phyloP scores from a whole-genome alignment of 2,888 invertebrate species.

The Agapetus fuscipes region DNA sequence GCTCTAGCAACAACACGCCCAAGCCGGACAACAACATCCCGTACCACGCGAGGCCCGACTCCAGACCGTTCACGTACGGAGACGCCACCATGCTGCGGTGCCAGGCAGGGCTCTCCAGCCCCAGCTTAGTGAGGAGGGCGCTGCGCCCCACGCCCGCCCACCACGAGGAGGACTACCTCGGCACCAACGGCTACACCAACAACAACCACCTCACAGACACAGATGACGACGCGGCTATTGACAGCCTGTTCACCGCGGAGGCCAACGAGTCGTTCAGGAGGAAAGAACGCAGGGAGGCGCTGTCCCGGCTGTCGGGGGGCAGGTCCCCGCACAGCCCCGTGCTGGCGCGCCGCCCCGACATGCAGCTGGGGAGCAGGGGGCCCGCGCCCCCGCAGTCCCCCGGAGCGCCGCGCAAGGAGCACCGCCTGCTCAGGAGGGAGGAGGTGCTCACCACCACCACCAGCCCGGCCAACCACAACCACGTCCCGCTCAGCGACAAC shows the following conservation, averaged over 20 bases:
- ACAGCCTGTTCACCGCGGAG: conserved; percentile 33
- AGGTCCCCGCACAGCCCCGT: conserved; percentile 2
- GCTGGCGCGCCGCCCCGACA: conserved; percentile 20
- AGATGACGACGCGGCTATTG: conserved; percentile 25
- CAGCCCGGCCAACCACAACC: too few relatives aligned
- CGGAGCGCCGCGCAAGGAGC: conserved; percentile 13
- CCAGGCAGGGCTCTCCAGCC: conserved; percentile 70
- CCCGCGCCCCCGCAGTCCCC: conserved; percentile 12
- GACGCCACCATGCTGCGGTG: conserved; percentile 56
- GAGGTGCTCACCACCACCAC: conserved; percentile 13
- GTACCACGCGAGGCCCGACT: conserved; percentile 85
- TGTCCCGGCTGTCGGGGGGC: conserved; percentile 3
- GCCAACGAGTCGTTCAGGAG: conserved; percentile 29
- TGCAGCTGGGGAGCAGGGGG: neutral
- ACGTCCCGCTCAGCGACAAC: conserved; percentile 3
- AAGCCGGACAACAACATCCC: conserved; percentile 54
- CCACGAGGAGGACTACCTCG: conserved; percentile 28
- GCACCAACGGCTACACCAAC: conserved; percentile 28
- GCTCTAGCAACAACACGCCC: conserved; percentile 27
- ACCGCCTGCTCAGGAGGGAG: conserved; percentile 14
- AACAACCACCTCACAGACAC: conserved; percentile 31
- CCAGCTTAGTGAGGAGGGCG: conserved; percentile 73
- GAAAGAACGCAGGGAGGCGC: conserved; percentile 29
- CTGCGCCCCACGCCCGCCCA: conserved; percentile 25
- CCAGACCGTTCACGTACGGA: conserved; percentile 84